Percentiles rank a stretch among this genome's conserved stretches.
These are phyloP conservation scores for Drosophila flavopinicola DNA, from an alignment of 2,888 invertebrate genomes.

Conservation along the genomic window DNA sequence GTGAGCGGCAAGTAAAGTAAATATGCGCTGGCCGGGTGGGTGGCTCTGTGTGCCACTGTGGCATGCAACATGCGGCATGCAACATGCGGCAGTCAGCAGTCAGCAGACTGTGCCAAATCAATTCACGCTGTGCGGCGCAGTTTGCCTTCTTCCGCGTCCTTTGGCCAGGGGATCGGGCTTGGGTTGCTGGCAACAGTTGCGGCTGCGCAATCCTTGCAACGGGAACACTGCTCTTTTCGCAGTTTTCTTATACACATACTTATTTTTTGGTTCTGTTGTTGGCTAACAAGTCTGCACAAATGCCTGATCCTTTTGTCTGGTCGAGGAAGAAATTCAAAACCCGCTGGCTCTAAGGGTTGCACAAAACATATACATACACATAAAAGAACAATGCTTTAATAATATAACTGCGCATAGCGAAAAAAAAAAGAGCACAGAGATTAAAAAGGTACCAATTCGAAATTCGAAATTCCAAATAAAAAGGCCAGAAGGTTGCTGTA, in stretches of 20 bases:
- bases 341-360: constrained; percentile 63
- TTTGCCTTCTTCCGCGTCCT: constrained; percentile 4
- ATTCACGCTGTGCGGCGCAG: constrained; percentile 64
- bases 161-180: constrained; percentile 2
- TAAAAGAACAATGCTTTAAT: constrained; percentile 75
- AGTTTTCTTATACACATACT: constrained; percentile 32
- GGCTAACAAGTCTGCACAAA: constrained; percentile 54
- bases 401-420: constrained; percentile 63
- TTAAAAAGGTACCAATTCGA: constrained; percentile 80
- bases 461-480: constrained; percentile 80
- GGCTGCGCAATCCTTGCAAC: constrained; percentile 45
- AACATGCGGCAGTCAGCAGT: neutral
- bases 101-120: constrained; percentile 67
- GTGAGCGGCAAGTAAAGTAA: constrained; percentile 25
- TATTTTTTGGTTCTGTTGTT: constrained; percentile 12
- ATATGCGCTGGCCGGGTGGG: constrained; percentile 36
- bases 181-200: constrained; percentile 68
- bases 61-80: constrained; percentile 15
- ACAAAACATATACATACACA: constrained; percentile 11
- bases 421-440: constrained; percentile 37
- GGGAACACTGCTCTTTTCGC: constrained; percentile 63
- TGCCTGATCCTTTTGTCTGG: constrained; percentile 59
- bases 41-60: constrained; percentile 28
- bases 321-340: constrained; percentile 75
- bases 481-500: constrained; percentile 73